A percentile compares a stretch with the other conserved stretches of the same genome.
phyloP scores from a whole-genome alignment of 2,797 vertebrate genomes.

The Parotocinclus haroldoi region DNA sequence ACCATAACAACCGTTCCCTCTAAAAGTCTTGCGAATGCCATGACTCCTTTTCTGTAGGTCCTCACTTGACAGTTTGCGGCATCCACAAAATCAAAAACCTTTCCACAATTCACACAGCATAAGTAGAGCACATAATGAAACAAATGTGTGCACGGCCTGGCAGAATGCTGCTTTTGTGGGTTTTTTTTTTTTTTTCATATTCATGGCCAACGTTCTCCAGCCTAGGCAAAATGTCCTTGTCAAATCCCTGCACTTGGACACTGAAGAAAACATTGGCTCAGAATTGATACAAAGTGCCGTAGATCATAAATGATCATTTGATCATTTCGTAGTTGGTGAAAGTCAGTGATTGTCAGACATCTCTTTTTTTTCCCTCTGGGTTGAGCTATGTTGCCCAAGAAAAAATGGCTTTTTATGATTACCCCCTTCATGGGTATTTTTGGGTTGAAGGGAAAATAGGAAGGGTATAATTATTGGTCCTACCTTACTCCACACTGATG shows the following conservation, averaged over 20 bases:
- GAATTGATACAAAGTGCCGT: slow-evolving; percentile 69
- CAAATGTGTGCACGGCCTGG: slow-evolving; percentile 9
- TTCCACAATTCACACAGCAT: slow-evolving; percentile 39
- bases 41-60: slow-evolving; percentile 4
- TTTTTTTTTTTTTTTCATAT: slow-evolving; percentile 36
- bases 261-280: slow-evolving; percentile 48
- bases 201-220: slow-evolving; percentile 27
- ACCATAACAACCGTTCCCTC: slow-evolving; percentile 2
- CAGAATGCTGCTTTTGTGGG: slow-evolving; percentile 6
- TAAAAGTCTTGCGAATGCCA: slow-evolving; percentile 17
- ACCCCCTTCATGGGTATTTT: slow-evolving; percentile 11
- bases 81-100: slow-evolving; percentile 26
- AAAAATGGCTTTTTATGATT: slow-evolving; percentile 76
- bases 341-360: slow-evolving; percentile 76
- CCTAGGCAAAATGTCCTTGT: slow-evolving; percentile 38
- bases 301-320: slow-evolving; percentile 57
- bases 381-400: slow-evolving; percentile 38
- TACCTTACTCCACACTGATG: slow-evolving; percentile 14
- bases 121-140: slow-evolving; percentile 6
- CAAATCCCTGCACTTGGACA: slow-evolving; percentile 54
- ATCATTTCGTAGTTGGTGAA: slow-evolving; percentile 62
- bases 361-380: slow-evolving; percentile 61
- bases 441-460: slow-evolving; percentile 14
- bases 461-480: background rate
- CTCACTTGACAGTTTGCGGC: slow-evolving; percentile 42